Evolutionary conservation across 2,113 vertebrate species (phyloP), one percentile per base, ranked within the genome.

Genomic region (Pycnonotus jocosus): DNA sequence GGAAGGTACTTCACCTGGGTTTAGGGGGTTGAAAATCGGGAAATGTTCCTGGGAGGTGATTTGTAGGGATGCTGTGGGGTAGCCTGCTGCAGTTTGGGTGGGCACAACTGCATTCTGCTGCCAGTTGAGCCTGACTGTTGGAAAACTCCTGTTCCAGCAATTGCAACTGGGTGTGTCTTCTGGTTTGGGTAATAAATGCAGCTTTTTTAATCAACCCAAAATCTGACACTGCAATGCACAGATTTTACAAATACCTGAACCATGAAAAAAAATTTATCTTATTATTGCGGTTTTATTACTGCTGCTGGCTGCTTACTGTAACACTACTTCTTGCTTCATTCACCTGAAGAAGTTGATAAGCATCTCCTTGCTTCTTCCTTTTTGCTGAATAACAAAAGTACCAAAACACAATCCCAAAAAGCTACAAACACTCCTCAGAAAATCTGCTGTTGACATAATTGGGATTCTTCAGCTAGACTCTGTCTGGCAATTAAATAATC

Each of bases 91-190:
- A 42, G 18, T 71, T 22, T 15, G n/a, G 44, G 15, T 57, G 14
- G 69, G 51, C 31, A 13, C 3, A 18, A 69, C 31, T 89, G 42
- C 47, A 16, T 64, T 15, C 22, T 18, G 37, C 58, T 82, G 22
- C 60, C 33, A 7, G 33, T 22, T 24, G 50, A 71, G 30, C 17
- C 22, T 23, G 13, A 3, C 27, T 21, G 10, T 10, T 10, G 15
- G 40, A 65, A 68, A 77, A 16, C 8, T 4, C 18, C 42, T 3
- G 1, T 38, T 58, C 9, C 30, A 33, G 24, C 11, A 25, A 3
- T 7, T 19, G 28, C 33, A 65, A 1, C 42, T 6, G 0, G 10
- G 7, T 3, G 0, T 37, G 22, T 28, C 22, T 37, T 33, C 38
- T 44, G 40, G 13, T 65, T 50, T 21, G 56, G 47, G 6, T 65